Percentiles rank a stretch among this genome's conserved stretches.
Evolutionary conservation across 1,140 invertebrate genomes (phyloP).

Genomic region (Lepidotrigona ventralis): DNA sequence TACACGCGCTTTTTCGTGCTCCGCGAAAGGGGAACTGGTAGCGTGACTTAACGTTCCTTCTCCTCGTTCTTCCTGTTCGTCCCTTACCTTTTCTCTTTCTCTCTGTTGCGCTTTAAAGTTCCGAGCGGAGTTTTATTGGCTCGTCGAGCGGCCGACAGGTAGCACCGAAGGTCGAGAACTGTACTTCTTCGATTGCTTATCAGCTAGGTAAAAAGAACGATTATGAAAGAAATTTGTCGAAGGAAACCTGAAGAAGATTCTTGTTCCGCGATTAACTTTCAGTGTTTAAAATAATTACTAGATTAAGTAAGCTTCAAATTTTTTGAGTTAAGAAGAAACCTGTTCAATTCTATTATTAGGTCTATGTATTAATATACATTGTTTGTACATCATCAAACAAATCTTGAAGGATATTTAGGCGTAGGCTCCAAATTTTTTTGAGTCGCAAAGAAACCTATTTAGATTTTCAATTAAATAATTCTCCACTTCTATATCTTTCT

Average conservation of each 20-base stretch:
- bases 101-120: background rate
- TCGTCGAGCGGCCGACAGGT: conserved; percentile 31
- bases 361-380: background rate
- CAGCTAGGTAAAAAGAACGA: background rate
- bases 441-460: no score
- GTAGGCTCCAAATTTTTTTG: no score
- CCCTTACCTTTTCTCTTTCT: background rate
- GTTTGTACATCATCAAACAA: background rate
- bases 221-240: background rate
- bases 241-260: background rate
- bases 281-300: no score
- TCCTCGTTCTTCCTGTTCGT: conserved; percentile 35
- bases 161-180: background rate
- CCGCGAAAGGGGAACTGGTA: conserved; percentile 20
- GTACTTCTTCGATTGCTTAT: background rate
- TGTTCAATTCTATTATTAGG: background rate
- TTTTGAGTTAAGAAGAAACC: background rate
- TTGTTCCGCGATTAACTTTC: background rate
- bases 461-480: no score
- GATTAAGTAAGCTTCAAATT: background rate
- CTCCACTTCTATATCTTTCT: no score
- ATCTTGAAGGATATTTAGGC: no score
- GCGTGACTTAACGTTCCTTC: conserved; percentile 45
- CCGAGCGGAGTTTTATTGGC: conserved; percentile 21
- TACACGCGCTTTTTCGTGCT: conserved; percentile 24